A percentile compares a stretch with the other conserved stretches of the same genome.
phyloP scores from a whole-genome alignment of 1,140 invertebrate species.

The Cydia amplana region DNA sequence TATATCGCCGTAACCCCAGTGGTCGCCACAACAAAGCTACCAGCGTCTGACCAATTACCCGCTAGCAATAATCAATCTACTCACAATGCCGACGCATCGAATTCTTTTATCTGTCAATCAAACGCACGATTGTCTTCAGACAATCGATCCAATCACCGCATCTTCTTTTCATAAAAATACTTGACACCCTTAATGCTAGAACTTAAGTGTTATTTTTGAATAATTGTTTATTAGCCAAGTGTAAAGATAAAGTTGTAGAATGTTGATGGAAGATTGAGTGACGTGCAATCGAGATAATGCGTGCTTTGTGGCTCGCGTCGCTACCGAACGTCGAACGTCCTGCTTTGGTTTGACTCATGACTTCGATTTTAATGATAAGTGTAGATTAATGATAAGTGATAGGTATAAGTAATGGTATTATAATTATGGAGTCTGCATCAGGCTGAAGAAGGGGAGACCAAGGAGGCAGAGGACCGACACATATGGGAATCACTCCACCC shows the following conservation, averaged over 20 bases:
- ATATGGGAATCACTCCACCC: too few species aligned
- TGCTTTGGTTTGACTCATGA: neutral
- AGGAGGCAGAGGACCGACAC: too few species aligned
- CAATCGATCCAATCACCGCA: constrained; percentile 51
- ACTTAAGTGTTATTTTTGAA: constrained; percentile 29
- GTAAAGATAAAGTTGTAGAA: constrained; percentile 35
- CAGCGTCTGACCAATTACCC: constrained; percentile 13
- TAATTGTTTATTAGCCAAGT: neutral
- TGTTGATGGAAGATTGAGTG: constrained; percentile 65
- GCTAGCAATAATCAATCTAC: constrained; percentile 61
- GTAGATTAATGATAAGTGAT: constrained; percentile 4
- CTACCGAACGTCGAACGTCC: constrained; percentile 51
- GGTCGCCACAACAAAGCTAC: constrained; percentile 14
- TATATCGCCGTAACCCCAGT: neutral
- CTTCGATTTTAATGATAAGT: constrained; percentile 11
- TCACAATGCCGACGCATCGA: constrained; percentile 63
- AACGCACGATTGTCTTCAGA: constrained; percentile 57
- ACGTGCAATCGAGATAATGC: constrained; percentile 64
- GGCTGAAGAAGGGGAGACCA: too few species aligned
- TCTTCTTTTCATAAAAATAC: constrained; percentile 29
- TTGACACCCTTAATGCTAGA: constrained; percentile 10
- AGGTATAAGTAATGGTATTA: neutral
- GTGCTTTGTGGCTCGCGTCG: constrained; percentile 54
- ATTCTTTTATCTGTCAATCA: constrained; percentile 74
- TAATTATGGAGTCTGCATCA: neutral